Base-by-base conservation (phyloP, 1,140 invertebrate genomes). In the Pectinophora gossypiella region DNA sequence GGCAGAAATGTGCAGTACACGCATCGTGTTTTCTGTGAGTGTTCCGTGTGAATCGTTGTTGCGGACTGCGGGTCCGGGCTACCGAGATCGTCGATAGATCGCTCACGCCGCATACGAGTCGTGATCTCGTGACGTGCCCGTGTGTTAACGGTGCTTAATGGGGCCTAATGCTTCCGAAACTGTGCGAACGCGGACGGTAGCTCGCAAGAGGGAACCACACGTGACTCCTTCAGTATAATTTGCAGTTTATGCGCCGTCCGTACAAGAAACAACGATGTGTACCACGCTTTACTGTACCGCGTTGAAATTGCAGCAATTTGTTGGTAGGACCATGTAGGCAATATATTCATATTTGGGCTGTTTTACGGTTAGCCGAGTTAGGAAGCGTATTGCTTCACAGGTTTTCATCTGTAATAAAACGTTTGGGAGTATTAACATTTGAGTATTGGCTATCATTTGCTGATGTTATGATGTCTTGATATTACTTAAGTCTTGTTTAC, bases 81-180 rank as follows among this genome's bases (percentile, higher is more conserved):
- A 83, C 78, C 59, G 72, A 79, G 83, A 86, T 86, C 68, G 64
- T 54, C 72, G 77, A 82, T 83, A 82, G 76, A 83, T 84, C 72
- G 71, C 75, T 78, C 77, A 77, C 75, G 74, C 63, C 9, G 42
- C 42, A 40, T 40, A 61, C 56, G 67, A 66, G 66, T 80, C 81
- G 79, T 84, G 80, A 58, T 59, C 70, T 80, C 83, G 83, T 86
- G 83, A 86, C 74, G 78, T 54, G 71, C 53, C 59, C 67, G 72
- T 74, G 76, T 83, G 76, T 82, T 86, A 87, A 87, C 83, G 83
- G 83, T 78, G 68, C 74, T 83, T 87, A 87, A 87, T 87, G 77
- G 84, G 66, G 74, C 75, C 80, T 87, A 87, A 87, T 87, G 81
- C 84, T 81, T 82, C 84, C 81, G 81, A 87, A 87, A 87, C 79